phyloP scores from a whole-genome alignment of 1,140 invertebrate species.

The Drosophila quadrilineata region DNA sequence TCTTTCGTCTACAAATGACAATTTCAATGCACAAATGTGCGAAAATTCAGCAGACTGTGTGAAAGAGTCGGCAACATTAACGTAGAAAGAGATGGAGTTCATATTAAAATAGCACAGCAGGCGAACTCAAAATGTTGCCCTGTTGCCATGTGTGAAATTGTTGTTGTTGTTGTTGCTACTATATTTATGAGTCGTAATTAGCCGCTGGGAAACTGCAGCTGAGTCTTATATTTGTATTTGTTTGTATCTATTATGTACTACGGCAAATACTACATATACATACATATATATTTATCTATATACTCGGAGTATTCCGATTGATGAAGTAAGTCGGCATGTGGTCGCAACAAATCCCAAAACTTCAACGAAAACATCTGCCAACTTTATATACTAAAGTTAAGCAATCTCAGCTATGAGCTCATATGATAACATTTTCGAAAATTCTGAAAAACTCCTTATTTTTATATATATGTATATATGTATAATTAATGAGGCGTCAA shows the following conservation, averaged over 20 bases:
- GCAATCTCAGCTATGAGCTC: background rate
- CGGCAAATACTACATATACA: too few relatives aligned
- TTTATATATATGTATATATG: background rate
- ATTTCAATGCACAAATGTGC: conserved; percentile 48
- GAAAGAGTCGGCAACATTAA: background rate
- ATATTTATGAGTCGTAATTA: conserved; percentile 53
- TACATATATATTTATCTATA: too few relatives aligned
- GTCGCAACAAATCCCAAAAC: conserved; percentile 8
- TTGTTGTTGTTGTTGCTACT: conserved; percentile 10
- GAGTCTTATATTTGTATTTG: conserved; percentile 11
- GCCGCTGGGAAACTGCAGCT: conserved; percentile 31
- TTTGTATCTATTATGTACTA: background rate
- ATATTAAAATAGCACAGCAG: conserved; percentile 43
- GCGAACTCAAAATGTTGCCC: conserved; percentile 5
- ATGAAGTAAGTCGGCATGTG: conserved; percentile 30
- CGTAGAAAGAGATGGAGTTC: background rate
- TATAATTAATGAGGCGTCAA: conserved; percentile 1
- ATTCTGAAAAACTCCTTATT: too few relatives aligned
- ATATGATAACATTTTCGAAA: background rate
- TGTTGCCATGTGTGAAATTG: conserved; percentile 14
- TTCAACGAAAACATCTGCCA: conserved; percentile 21
- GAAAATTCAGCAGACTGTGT: conserved; percentile 32
- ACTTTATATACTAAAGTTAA: background rate
- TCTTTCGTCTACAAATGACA: conserved; percentile 29
- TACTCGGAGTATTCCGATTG: conserved; percentile 39